Conservation (phyloP, 2,797 vertebrate genomes). For the Acipenser oxyrinchus region DNA sequence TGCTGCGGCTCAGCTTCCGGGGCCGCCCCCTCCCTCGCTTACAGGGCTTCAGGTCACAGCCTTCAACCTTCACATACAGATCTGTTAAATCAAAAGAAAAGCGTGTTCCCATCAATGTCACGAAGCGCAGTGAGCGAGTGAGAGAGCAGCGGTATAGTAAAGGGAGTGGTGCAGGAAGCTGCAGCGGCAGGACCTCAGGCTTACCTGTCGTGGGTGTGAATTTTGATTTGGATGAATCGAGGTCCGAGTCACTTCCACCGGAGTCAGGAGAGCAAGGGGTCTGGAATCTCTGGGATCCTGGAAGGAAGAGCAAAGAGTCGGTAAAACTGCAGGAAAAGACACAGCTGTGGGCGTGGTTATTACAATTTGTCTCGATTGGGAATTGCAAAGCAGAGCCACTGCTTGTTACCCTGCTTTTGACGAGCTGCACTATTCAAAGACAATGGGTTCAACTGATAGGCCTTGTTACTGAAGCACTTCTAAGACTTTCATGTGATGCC, state of each 20-base stretch:
- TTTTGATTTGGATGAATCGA: constrained; percentile 53
- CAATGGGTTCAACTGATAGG: no score
- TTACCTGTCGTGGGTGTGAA: constrained; percentile 41
- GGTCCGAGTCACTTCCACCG: constrained; percentile 77
- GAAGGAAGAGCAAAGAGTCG: constrained; percentile 19
- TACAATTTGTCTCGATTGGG: no score
- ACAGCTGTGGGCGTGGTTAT: no score
- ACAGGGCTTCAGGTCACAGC: constrained; percentile 37
- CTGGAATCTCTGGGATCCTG: constrained; percentile 55
- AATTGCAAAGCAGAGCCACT: no score
- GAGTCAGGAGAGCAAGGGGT: constrained; percentile 76
- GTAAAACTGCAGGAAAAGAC: no score
- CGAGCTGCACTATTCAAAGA: no score
- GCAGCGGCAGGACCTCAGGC: constrained; percentile 18
- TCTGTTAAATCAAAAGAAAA: constrained; percentile 37
- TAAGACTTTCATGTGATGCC: background rate
- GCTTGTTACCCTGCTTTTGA: no score
- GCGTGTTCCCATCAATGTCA: background rate
- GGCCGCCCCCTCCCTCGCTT: constrained; percentile 85
- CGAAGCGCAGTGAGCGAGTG: background rate
- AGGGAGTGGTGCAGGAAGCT: background rate
- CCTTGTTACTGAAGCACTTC: no score
- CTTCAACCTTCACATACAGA: constrained; percentile 47
- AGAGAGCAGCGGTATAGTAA: background rate
- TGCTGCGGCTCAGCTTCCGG: constrained; percentile 71